These are phyloP conservation scores for Macrotrachela quadricornifera DNA, from an alignment of 1,140 invertebrate genomes.

Conservation along the genomic window DNA sequence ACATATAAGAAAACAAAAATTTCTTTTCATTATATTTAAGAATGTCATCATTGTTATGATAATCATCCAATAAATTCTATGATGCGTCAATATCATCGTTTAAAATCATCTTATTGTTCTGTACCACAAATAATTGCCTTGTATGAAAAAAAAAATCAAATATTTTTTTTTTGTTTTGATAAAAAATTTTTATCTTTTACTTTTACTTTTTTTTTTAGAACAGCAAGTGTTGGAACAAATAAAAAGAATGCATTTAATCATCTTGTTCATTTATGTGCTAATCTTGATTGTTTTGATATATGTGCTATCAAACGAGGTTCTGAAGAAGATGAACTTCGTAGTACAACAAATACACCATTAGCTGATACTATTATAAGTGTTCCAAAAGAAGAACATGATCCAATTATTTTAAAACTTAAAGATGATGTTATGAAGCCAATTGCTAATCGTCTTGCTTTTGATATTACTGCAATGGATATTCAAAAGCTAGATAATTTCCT, in stretches of 20 bases:
- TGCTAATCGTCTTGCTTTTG: no score
- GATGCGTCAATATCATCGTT: background rate
- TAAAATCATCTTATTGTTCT: no score
- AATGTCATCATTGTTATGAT: slow-evolving; percentile 2
- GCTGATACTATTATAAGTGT: background rate
- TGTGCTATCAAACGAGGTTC: background rate
- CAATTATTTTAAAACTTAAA: background rate
- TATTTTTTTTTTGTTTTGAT: background rate
- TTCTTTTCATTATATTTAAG: background rate
- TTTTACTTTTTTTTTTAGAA: background rate
- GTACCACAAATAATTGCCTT: no score
- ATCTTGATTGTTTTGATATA: background rate
- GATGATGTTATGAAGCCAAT: background rate
- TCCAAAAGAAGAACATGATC: background rate
- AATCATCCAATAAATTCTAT: slow-evolving; percentile 1
- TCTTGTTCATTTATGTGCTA: background rate
- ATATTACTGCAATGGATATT: no score
- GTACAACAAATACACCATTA: background rate
- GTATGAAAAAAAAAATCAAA: background rate
- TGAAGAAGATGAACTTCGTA: background rate
- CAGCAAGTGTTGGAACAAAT: background rate
- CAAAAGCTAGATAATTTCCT: no score
- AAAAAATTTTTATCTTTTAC: background rate
- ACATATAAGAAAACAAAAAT: no score
- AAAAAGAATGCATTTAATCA: background rate